Conservation (phyloP, 2,888 invertebrate genomes). For the Pseudoips prasinana region DNA sequence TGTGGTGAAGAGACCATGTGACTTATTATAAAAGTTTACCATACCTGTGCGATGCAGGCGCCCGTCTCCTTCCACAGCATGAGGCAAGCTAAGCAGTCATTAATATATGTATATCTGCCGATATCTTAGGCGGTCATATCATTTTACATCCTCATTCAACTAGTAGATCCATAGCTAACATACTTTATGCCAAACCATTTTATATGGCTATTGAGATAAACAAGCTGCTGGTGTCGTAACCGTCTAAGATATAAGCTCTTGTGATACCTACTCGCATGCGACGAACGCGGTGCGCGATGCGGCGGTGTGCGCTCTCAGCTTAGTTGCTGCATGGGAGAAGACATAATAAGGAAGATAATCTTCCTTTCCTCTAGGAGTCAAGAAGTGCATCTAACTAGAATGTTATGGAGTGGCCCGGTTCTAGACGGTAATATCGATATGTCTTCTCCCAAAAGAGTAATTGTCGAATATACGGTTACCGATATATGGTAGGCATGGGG, state of each 20-base stretch:
- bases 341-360: constrained; percentile 37
- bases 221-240: background rate
- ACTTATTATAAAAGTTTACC: constrained; percentile 37
- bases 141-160: too few species aligned
- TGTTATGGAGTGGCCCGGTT: too few species aligned
- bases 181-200: background rate
- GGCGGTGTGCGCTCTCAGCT: constrained; percentile 67
- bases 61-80: constrained; percentile 47
- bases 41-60: constrained; percentile 50
- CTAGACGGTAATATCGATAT: constrained; percentile 21
- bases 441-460: constrained; percentile 57
- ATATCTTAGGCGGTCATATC: constrained; percentile 33
- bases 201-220: too few species aligned
- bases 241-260: constrained; percentile 39
- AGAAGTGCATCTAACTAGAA: too few species aligned
- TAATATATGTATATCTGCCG: constrained; percentile 37
- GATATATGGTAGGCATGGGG: constrained; percentile 93
- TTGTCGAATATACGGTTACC: constrained; percentile 82
- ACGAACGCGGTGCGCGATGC: constrained; percentile 73
- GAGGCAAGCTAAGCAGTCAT: constrained; percentile 66
- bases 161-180: too few species aligned
- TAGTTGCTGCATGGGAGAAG: constrained; percentile 61
- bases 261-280: constrained; percentile 75
- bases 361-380: too few species aligned
- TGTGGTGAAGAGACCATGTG: constrained; percentile 47